Evolutionary conservation across 2,888 invertebrate species (phyloP).

Genomic region (Drosophila tanythrix): DNA sequence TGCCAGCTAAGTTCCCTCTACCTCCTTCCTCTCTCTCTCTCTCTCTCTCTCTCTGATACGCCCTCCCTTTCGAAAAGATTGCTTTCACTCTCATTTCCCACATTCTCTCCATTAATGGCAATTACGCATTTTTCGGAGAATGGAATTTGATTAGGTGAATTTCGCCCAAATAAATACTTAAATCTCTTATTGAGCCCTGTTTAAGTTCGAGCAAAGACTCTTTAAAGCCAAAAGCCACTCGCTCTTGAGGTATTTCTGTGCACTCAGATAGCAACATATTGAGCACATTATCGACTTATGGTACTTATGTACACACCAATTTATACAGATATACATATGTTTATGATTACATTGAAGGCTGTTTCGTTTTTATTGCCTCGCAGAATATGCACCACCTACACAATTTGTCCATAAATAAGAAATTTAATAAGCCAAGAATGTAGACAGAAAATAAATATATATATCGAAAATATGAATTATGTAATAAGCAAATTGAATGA

Average conservation of each 20-base stretch:
- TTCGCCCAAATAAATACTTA: conserved; percentile 46
- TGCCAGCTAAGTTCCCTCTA: conserved; percentile 15
- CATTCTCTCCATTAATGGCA: conserved; percentile 63
- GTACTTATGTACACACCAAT: conserved; percentile 34
- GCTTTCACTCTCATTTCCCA: neutral
- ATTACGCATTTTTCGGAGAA: conserved; percentile 63
- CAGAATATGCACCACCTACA: conserved; percentile 47
- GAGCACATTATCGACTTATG: conserved; percentile 45
- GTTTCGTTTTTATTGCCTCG: conserved; percentile 37
- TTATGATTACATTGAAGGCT: conserved; percentile 26
- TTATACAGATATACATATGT: conserved; percentile 15
- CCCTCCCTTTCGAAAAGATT: conserved; percentile 6
- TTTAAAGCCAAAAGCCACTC: conserved; percentile 7
- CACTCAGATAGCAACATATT: conserved; percentile 7
- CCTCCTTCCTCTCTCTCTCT: neutral
- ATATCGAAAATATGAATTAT: conserved; percentile 2
- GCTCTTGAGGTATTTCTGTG: conserved; percentile 19
- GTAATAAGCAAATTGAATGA: conserved; percentile 2
- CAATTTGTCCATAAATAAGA: conserved; percentile 64
- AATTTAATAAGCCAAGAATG: conserved; percentile 72
- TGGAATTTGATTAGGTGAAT: conserved; percentile 64
- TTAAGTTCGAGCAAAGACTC: conserved; percentile 12
- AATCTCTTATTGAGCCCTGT: conserved; percentile 47
- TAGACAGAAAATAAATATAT: conserved; percentile 21
- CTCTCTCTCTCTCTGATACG: neutral